Percentiles rank a stretch among this genome's conserved stretches.
Evolutionary conservation across 2,113 vertebrate genomes (phyloP).

Genomic region (Eclectus roratus): DNA sequence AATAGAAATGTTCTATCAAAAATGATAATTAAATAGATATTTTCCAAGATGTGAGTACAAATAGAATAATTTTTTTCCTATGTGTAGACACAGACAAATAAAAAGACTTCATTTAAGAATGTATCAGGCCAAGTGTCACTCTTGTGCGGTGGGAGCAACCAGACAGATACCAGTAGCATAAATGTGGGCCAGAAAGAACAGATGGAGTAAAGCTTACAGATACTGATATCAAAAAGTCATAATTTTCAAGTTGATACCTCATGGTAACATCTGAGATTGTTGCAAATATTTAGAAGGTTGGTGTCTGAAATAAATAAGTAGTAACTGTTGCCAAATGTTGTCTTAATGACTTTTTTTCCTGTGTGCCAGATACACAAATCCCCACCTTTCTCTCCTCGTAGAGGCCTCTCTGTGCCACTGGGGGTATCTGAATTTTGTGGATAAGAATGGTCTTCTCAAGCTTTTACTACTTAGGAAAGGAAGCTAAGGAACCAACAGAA

Average conservation of each 20-base stretch:
- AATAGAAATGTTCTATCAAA: neutral
- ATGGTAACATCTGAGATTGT: neutral
- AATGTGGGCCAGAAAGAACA: neutral
- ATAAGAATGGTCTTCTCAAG: neutral
- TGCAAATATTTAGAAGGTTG: neutral
- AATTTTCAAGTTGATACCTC: neutral
- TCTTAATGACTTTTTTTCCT: neutral
- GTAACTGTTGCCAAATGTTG: neutral
- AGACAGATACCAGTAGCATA: neutral
- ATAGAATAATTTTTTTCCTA: neutral
- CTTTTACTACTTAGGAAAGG: neutral
- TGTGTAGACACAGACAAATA: neutral
- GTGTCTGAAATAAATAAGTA: neutral
- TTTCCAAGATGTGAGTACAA: neutral
- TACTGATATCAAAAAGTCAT: neutral
- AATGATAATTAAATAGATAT: neutral
- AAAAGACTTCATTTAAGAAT: neutral
- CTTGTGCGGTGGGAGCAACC: neutral
- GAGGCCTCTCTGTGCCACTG: neutral
- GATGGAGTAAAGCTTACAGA: conserved; percentile 8
- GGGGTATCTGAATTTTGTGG: neutral
- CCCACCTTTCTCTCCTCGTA: neutral
- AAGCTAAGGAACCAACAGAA: neutral
- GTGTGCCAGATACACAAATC: neutral
- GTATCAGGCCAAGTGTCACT: neutral